Conservation (phyloP, 2,113 vertebrate genomes). For the Proteles cristata region DNA sequence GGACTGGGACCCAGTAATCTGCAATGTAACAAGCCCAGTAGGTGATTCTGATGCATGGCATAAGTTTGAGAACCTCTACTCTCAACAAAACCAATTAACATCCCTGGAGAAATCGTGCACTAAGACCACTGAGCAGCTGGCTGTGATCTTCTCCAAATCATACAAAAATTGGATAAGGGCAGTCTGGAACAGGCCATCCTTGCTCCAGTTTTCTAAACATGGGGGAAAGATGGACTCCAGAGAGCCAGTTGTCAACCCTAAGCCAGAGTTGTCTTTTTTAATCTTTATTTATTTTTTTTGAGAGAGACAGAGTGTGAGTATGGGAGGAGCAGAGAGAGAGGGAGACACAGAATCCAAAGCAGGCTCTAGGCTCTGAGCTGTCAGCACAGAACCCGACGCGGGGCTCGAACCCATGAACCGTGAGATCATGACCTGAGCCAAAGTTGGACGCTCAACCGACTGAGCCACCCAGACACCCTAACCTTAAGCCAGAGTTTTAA, state of each 20-base stretch:
- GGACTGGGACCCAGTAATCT: background rate
- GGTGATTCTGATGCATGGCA: background rate
- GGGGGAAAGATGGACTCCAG: background rate
- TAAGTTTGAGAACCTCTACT: background rate
- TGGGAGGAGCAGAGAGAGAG: no score
- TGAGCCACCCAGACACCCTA: no score
- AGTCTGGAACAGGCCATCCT: background rate
- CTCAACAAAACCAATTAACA: background rate
- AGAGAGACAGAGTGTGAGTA: no score
- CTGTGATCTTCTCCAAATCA: background rate
- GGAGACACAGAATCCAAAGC: no score
- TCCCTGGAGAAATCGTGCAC: background rate
- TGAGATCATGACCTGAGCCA: no score
- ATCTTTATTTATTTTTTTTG: no score
- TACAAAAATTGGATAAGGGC: background rate
- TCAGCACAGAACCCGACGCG: no score
- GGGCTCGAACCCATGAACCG: no score
- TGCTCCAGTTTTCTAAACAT: background rate
- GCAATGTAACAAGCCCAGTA: no score
- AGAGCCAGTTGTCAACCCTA: background rate
- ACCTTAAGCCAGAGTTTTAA: background rate
- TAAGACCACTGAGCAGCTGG: background rate
- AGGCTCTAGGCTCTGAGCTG: no score
- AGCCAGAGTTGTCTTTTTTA: background rate
- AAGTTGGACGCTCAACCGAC: no score